phyloP scores from a whole-genome alignment of 2,888 invertebrate genomes.

The Coenonympha arcania region DNA sequence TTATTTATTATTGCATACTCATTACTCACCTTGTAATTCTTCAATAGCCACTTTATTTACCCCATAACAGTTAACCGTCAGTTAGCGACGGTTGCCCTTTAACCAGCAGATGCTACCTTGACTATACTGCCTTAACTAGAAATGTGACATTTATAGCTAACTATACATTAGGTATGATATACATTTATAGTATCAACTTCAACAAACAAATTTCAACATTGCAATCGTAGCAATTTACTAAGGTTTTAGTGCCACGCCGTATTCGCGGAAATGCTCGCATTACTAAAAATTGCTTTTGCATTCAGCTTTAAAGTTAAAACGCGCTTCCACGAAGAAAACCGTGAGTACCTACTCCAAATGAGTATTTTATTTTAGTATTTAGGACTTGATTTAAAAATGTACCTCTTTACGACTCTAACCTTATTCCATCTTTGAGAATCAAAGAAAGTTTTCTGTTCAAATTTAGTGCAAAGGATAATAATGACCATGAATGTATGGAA shows the following conservation, averaged over 20 bases:
- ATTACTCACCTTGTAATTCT: no score
- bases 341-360: not conserved
- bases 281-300: not conserved
- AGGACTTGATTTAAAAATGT: no score
- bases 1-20: slow-evolving; percentile 20
- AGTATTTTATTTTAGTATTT: no score
- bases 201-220: not conserved
- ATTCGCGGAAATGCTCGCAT: not conserved
- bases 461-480: no score
- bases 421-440: no score
- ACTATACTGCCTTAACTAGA: slow-evolving; percentile 4
- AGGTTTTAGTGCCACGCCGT: not conserved
- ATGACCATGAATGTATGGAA: no score
- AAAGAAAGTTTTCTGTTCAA: no score
- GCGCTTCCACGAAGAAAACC: not conserved
- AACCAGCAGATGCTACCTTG: slow-evolving; percentile 13
- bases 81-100: slow-evolving; percentile 18
- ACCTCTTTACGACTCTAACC: no score
- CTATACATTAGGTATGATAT: not conserved
- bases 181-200: no score
- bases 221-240: not conserved
- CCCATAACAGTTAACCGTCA: slow-evolving; percentile 12
- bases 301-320: not conserved
- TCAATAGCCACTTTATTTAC: slow-evolving; percentile 12
- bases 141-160: slow-evolving; percentile 7